Evolutionary conservation across 1,140 invertebrate genomes (phyloP).

Genomic region (Hyphantria cunea): DNA sequence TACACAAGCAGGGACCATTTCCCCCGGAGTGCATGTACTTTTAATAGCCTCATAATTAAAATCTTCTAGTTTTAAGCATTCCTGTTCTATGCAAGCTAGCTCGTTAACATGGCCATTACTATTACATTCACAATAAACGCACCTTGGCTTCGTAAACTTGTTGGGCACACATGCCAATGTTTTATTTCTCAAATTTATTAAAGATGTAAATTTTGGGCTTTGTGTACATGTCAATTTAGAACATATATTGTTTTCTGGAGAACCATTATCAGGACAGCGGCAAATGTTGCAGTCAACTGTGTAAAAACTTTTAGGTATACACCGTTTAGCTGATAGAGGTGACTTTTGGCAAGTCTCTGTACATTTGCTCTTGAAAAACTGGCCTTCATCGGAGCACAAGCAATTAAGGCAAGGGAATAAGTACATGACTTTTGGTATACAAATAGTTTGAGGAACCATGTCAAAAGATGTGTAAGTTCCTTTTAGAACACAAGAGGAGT

Average conservation of each 20-base stretch:
- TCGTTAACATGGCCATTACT: conserved; percentile 49
- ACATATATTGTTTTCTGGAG: conserved; percentile 47
- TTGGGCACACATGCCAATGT: conserved; percentile 44
- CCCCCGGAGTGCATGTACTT: conserved; percentile 51
- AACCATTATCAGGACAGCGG: conserved; percentile 52
- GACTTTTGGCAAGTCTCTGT: conserved; percentile 52
- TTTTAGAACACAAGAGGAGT: conserved; percentile 50
- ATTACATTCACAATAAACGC: conserved; percentile 65
- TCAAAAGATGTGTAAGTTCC: conserved; percentile 27
- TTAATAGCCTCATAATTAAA: conserved; percentile 35
- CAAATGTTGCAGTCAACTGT: conserved; percentile 59
- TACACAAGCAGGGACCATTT: conserved; percentile 59
- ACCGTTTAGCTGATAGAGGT: conserved; percentile 30
- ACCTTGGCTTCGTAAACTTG: conserved; percentile 55
- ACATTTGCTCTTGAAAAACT: conserved; percentile 56
- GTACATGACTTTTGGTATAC: conserved; percentile 68
- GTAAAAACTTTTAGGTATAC: conserved; percentile 56
- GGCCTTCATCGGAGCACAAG: conserved; percentile 60
- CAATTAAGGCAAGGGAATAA: conserved; percentile 63
- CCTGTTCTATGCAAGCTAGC: conserved; percentile 53
- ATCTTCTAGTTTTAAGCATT: conserved; percentile 48
- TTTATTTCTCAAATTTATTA: conserved; percentile 31
- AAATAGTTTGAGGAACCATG: conserved; percentile 42
- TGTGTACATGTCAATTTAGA: conserved; percentile 32
- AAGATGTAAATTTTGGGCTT: background rate